Conservation (phyloP, 2,113 vertebrate species). For the Oncorhynchus clarkii region DNA sequence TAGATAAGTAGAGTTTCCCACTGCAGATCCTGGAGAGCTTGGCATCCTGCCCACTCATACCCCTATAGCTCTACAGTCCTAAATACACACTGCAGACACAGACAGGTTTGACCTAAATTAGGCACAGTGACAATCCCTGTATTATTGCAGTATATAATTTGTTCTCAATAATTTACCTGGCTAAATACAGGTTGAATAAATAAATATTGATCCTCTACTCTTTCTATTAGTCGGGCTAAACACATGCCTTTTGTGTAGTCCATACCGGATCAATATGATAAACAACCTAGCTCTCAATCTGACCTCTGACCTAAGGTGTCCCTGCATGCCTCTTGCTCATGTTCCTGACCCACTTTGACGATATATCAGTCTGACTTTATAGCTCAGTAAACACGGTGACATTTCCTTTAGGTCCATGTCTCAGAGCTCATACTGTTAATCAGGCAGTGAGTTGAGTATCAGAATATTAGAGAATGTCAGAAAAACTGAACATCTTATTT, state of each 20-base stretch:
- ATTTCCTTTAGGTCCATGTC: neutral
- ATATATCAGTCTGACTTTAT: slow-evolving; percentile 9
- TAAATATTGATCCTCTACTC: too few relatives aligned
- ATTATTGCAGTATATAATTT: neutral
- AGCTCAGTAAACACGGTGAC: neutral
- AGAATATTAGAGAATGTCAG: neutral
- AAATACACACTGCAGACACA: neutral
- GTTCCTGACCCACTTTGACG: slow-evolving; percentile 7
- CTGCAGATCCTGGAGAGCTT: neutral
- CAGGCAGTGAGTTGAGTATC: neutral
- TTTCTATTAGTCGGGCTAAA: too few relatives aligned
- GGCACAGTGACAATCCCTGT: neutral
- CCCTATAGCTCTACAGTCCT: neutral
- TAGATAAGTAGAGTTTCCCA: neutral
- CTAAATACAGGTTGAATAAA: too few relatives aligned
- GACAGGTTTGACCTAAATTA: neutral
- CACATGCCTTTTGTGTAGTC: slow-evolving; percentile 33
- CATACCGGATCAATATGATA: slow-evolving; percentile 25
- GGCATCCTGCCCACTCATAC: neutral
- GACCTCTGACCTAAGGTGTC: slow-evolving; percentile 28
- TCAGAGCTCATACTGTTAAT: neutral
- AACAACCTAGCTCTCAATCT: slow-evolving; percentile 30
- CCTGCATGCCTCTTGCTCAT: slow-evolving; percentile 17
- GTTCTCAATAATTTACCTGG: neutral
- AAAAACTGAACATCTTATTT: neutral